Percentiles rank a stretch among this genome's conserved stretches.
Conservation (phyloP, 1,140 invertebrate species). For the Drosophila santomea region DNA sequence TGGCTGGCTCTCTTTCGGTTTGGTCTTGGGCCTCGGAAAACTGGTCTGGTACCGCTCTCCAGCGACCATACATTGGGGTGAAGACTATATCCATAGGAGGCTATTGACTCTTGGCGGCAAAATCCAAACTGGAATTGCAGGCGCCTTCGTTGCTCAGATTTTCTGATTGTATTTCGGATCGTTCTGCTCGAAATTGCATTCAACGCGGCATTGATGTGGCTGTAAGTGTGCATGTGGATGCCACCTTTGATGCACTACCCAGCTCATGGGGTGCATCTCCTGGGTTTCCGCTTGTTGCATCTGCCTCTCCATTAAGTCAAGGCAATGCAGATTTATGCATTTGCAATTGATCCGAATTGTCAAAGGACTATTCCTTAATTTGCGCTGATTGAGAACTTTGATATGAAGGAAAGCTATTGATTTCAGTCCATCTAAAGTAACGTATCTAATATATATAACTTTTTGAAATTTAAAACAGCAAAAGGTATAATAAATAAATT, state of each 20-base stretch:
- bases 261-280: slow-evolving; percentile 20
- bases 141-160: slow-evolving; percentile 43
- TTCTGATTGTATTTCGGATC: slow-evolving; percentile 23
- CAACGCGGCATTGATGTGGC: slow-evolving; percentile 5
- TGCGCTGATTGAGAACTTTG: not conserved
- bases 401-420: not conserved
- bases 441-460: too few relatives aligned
- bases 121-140: slow-evolving; percentile 71
- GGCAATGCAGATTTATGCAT: slow-evolving; percentile 43
- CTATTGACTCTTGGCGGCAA: slow-evolving; percentile 67
- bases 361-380: not conserved
- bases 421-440: not conserved
- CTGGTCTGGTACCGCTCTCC: slow-evolving; percentile 55
- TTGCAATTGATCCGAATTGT: slow-evolving; percentile 25
- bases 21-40: slow-evolving; percentile 31
- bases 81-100: slow-evolving; percentile 57
- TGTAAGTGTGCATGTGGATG: slow-evolving; percentile 3
- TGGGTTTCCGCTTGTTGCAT: not conserved
- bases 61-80: slow-evolving; percentile 42
- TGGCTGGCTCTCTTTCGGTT: slow-evolving; percentile 13
- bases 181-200: slow-evolving; percentile 53
- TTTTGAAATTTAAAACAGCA: too few relatives aligned
- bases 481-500: too few relatives aligned
- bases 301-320: slow-evolving; percentile 12
- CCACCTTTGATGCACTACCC: slow-evolving; percentile 15